Base-by-base conservation (phyloP, 1,140 invertebrate species). In the Magallana gigas region DNA sequence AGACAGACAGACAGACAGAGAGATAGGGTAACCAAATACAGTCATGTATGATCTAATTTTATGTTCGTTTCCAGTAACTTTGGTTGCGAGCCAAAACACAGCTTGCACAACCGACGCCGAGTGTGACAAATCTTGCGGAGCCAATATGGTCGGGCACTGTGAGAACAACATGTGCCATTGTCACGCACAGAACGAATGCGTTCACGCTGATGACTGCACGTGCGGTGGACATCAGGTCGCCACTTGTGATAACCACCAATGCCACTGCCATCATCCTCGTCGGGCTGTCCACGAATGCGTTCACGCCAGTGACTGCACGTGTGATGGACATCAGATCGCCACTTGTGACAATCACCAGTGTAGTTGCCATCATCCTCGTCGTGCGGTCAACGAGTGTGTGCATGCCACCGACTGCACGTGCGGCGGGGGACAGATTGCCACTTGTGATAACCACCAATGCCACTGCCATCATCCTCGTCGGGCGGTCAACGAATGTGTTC, bases 171-270 rank as follows among this genome's bases (percentile, higher is more conserved):
- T 29, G 14, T 76, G 68, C 4, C 68, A 76, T 23, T 76, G 68
- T 29, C 68, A 76, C 68, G 68, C 68, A 36, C 11, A 29, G 68
- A 76, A 48, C 29, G 68, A 76, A 76, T 76, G 68, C 8, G 29
- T 48, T 29, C 68, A 76, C 9, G 68, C 68, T 11, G 11, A 18
- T 29, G 64, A 71, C 18, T 71, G 64, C 11, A 71, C 64, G n/a
- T 71, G 64, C n/a, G 64, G 64, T 71, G 64, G 64, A 23, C 23
- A 71, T 23, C 64, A 71, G n/a, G 23, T 71, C 8, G 64, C 64
- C 64, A 71, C 64, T 3, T 71, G 64, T 71, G 64, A 71, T 18
- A 71, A 71, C n/a, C 64, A 71, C 64, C 64, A 71, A 11, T 71
- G 64, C 64, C 64, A 71, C 18, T 71, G 64, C 64, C 64, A 71